Conservation (phyloP, 2,113 vertebrate genomes). For the Diphyllodes magnificus region DNA sequence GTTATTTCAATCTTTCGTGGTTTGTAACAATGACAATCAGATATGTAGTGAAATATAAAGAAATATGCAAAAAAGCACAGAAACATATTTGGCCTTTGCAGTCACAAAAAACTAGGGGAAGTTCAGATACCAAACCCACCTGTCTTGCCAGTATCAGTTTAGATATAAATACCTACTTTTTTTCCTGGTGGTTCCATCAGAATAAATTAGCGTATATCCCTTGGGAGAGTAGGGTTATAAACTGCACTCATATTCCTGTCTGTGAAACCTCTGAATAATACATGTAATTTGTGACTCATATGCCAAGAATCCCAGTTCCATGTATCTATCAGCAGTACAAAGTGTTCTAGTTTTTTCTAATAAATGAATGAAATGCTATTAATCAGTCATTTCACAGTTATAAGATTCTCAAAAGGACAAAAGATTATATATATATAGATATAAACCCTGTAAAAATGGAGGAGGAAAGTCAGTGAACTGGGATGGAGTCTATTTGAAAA, state of each 20-base stretch:
- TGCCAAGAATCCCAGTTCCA: background rate
- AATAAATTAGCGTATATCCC: background rate
- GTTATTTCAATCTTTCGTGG: background rate
- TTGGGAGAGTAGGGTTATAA: background rate
- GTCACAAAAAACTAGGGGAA: background rate
- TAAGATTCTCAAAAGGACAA: background rate
- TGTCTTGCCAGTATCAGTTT: background rate
- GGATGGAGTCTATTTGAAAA: background rate
- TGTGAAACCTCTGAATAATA: constrained; percentile 42
- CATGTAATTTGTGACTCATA: constrained; percentile 29
- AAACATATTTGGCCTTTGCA: background rate
- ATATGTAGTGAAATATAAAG: background rate
- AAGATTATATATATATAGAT: background rate
- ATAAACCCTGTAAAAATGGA: background rate
- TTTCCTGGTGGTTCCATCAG: background rate
- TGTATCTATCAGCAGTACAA: background rate
- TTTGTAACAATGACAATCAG: background rate
- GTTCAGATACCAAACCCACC: background rate
- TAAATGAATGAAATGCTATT: background rate
- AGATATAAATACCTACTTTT: background rate
- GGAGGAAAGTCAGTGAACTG: background rate
- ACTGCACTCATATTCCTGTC: background rate
- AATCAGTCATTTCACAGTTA: background rate
- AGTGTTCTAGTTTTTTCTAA: background rate
- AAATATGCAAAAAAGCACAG: background rate